Evolutionary conservation across 2,797 vertebrate genomes (phyloP), one percentile per base, ranked within the genome.

Genomic region (Loris lydekkerianus): DNA sequence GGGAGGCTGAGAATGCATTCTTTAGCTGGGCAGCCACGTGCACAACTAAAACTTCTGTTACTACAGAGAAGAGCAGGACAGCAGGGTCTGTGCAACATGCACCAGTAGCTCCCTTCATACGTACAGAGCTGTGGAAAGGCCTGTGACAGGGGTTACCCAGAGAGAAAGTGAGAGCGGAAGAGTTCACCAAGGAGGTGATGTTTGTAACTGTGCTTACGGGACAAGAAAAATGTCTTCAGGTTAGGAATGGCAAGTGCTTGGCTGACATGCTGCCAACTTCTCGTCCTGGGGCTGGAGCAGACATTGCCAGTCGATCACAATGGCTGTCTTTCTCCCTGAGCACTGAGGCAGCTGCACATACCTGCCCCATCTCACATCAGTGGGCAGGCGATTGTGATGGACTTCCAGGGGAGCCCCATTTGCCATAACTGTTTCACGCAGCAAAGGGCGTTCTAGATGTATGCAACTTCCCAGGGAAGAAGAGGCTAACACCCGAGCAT

Each of bases 281-380:
- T 40, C 37, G 7, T 49, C 46, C 46, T 7, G 61, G 46, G 46
- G 20, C n/a, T 31, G 46, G 61, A 31, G 20, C n/a, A 27, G 69
- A 40, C 31, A 0, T n/a, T 11, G 7, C 6, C 7, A 1, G 34
- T 58, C 8, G 0, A 5, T 67, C 17, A 14, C 0, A 5, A 2
- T 4, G 8, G 17, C 58, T 10, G 4, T 27, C 69, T 37, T 20
- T 31, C 69, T 76, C 49, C 37, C 60, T 2, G 60, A 69, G 77
- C 25, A 7, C 7, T 0, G 20, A 69, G 60, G 37, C 83, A 60
- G 83, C 37, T 72, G 37, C 10, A 13, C 70, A 73, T n/a, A 65
- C 23, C n/a, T 20, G 53, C 56, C 37, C 27, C 58, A 2, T 29
- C 2, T 49, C 73, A 7, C 3, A 0, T 27, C 2, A 1, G 70